phyloP scores from a whole-genome alignment of 2,797 vertebrate genomes.

The Cyclura pinguis region DNA sequence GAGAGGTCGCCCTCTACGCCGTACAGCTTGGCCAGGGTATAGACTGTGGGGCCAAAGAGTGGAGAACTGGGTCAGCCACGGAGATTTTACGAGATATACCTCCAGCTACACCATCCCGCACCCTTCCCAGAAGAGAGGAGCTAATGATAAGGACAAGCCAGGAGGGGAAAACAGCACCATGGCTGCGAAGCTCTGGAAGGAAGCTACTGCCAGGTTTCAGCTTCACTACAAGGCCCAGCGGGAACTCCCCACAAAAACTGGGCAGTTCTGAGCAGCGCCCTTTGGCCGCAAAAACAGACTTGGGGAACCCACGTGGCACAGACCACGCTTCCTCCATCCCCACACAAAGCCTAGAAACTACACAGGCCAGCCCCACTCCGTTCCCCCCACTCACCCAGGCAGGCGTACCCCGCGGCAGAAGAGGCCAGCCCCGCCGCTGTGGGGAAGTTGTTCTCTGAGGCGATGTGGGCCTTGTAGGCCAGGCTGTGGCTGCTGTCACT shows the following conservation, averaged over 20 bases:
- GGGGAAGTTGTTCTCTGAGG: constrained; percentile 94
- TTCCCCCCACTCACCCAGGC: constrained; percentile 83
- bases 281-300: no score
- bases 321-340: no score
- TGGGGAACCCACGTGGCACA: no score
- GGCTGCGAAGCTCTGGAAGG: neutral
- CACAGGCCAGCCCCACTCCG: fast-evolving
- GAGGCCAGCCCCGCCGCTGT: constrained; percentile 95
- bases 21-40: constrained; percentile 86
- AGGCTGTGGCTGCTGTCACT: constrained; percentile 76
- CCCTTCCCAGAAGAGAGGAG: no score
- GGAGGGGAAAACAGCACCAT: neutral
- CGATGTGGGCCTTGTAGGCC: constrained; percentile 90
- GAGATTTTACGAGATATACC: no score
- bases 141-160: no score
- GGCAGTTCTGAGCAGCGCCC: no score
- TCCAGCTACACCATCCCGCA: no score
- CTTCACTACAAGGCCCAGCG: neutral
- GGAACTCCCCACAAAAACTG: neutral
- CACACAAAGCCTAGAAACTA: no score
- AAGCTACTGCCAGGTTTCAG: neutral
- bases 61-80: neutral
- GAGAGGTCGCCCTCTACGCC: constrained; percentile 91
- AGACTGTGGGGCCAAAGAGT: constrained; percentile 78
- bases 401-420: constrained; percentile 94